phyloP scores from a whole-genome alignment of 2,113 vertebrate species.

The Cygnus buccinator region DNA sequence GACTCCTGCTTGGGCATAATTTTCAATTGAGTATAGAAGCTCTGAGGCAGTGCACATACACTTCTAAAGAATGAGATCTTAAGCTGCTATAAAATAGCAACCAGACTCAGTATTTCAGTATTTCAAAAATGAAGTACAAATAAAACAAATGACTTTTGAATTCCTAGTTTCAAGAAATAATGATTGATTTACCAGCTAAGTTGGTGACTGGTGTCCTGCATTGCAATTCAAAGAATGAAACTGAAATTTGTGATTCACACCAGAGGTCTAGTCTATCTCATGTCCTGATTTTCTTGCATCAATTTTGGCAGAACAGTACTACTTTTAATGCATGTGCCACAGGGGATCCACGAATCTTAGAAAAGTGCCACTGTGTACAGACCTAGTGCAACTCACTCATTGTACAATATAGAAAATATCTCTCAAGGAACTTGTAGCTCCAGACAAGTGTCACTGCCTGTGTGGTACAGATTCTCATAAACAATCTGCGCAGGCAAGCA shows the following conservation, averaged over 20 bases:
- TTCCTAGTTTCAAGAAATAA: neutral
- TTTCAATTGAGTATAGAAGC: neutral
- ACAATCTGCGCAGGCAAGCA: neutral
- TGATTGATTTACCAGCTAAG: neutral
- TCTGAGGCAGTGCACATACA: neutral
- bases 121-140: neutral
- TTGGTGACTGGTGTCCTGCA: neutral
- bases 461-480: neutral
- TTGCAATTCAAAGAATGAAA: neutral
- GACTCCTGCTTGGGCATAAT: neutral
- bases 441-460: neutral
- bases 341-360: neutral
- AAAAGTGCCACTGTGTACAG: fast-evolving
- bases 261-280: neutral
- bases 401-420: neutral
- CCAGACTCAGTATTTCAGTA: neutral
- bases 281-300: neutral
- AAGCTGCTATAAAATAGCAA: neutral
- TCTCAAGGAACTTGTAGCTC: neutral
- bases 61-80: neutral
- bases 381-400: neutral
- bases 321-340: neutral
- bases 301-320: neutral
- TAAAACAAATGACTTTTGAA: neutral
- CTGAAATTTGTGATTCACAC: neutral